Conservation (phyloP, 2,888 invertebrate genomes). For the Lathronympha strigana region DNA sequence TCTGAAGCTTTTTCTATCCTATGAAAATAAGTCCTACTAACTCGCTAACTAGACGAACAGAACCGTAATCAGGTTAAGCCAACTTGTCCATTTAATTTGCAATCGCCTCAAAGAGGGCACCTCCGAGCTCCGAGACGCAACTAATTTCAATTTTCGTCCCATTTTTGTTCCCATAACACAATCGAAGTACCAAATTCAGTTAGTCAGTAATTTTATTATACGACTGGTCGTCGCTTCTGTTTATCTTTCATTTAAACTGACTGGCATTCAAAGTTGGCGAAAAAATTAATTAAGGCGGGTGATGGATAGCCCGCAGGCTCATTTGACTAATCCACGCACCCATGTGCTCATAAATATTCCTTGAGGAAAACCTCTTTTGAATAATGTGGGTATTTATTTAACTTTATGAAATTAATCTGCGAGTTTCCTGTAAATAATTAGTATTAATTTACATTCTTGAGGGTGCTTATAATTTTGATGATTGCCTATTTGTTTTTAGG, state of each 20-base stretch:
- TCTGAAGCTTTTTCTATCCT: slow-evolving; percentile 7
- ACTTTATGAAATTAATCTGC: slow-evolving; percentile 39
- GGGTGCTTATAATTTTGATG: slow-evolving; percentile 22
- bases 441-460: slow-evolving; percentile 26
- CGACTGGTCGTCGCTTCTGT: slow-evolving; percentile 22
- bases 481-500: slow-evolving; percentile 4
- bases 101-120: slow-evolving; percentile 40
- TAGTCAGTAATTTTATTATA: slow-evolving; percentile 23
- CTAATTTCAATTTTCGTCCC: slow-evolving; percentile 44
- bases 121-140: slow-evolving; percentile 38
- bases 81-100: slow-evolving; percentile 48
- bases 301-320: slow-evolving; percentile 27
- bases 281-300: slow-evolving; percentile 42
- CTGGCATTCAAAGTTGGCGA: slow-evolving; percentile 37
- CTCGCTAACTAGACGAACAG: slow-evolving; percentile 25
- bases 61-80: slow-evolving; percentile 37
- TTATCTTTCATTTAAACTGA: slow-evolving; percentile 32
- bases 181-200: slow-evolving; percentile 40
- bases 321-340: slow-evolving; percentile 39
- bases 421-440: slow-evolving; percentile 20
- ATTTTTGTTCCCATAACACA: slow-evolving; percentile 44
- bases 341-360: slow-evolving; percentile 44
- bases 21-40: slow-evolving; percentile 33
- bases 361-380: slow-evolving; percentile 25
- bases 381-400: slow-evolving; percentile 37